phyloP scores from a whole-genome alignment of 2,888 invertebrate genomes.

The Nomada goodeniana region DNA sequence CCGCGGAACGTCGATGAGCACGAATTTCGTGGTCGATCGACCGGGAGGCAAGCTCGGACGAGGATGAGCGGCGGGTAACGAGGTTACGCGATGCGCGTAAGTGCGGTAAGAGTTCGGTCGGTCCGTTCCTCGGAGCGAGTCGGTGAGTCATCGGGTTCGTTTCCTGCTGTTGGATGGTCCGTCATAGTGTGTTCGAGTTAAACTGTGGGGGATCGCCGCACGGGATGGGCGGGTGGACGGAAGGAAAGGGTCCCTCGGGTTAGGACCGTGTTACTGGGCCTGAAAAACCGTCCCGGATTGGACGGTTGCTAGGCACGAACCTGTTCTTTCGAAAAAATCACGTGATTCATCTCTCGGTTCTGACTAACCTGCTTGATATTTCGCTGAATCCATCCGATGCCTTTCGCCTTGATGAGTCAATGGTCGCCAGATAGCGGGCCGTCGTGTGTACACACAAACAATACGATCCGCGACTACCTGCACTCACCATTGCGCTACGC shows the following conservation, averaged over 20 bases:
- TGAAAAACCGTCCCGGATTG: conserved; percentile 55
- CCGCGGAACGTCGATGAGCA: conserved; percentile 39
- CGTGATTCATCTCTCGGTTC: conserved; percentile 76
- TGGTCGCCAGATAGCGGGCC: conserved; percentile 49
- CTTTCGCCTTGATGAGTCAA: conserved; percentile 78
- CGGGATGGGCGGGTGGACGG: conserved; percentile 13
- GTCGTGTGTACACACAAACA: conserved; percentile 55
- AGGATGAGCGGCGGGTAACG: conserved; percentile 52
- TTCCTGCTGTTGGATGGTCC: conserved; percentile 56
- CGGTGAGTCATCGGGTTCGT: conserved; percentile 73
- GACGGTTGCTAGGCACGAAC: conserved; percentile 72
- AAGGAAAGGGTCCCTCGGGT: conserved; percentile 33
- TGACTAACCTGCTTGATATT: conserved; percentile 70
- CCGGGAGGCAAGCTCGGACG: conserved; percentile 39
- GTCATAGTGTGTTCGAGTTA: conserved; percentile 51
- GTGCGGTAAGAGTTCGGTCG: conserved; percentile 66
- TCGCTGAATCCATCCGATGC: conserved; percentile 64
- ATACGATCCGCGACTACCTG: conserved; percentile 48
- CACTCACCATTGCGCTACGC: not conserved
- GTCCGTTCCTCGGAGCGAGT: conserved; percentile 64
- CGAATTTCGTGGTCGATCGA: conserved; percentile 48
- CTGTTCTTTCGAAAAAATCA: conserved; percentile 76
- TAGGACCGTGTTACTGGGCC: conserved; percentile 40
- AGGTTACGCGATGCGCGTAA: conserved; percentile 69
- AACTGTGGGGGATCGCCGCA: conserved; percentile 39